A percentile compares a stretch with the other conserved stretches of the same genome.
These are phyloP conservation scores for Hydrochoerus hydrochaeris DNA, from an alignment of 2,113 vertebrate species.

Conservation along the genomic window DNA sequence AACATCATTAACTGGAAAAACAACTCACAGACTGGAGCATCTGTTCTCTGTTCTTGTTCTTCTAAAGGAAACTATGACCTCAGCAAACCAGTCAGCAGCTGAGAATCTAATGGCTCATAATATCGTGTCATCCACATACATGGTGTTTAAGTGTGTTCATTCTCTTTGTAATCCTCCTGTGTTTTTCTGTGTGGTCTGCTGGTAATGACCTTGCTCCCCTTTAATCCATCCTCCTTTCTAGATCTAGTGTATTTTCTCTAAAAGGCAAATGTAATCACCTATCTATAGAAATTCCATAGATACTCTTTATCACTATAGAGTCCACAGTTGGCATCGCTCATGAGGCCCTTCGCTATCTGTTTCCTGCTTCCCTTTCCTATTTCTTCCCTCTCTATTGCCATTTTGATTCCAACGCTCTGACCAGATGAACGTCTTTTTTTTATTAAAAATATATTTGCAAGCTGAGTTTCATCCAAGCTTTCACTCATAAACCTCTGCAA, in stretches of 20 bases:
- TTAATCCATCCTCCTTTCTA: background rate
- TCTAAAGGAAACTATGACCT: background rate
- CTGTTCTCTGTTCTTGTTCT: background rate
- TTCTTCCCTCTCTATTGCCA: background rate
- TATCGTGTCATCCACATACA: background rate
- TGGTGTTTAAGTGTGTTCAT: background rate
- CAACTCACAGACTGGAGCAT: background rate
- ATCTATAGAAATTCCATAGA: background rate
- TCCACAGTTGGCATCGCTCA: background rate
- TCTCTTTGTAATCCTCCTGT: background rate
- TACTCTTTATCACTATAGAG: background rate
- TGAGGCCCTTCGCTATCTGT: background rate
- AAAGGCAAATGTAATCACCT: background rate
- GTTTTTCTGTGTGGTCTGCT: background rate
- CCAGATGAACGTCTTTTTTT: background rate
- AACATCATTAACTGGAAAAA: constrained; percentile 15
- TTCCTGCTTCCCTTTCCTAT: background rate
- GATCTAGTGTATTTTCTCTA: background rate
- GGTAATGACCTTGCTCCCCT: background rate
- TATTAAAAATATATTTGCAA: background rate
- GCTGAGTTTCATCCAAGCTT: background rate
- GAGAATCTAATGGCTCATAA: background rate
- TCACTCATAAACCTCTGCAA: background rate
- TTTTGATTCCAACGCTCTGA: background rate
- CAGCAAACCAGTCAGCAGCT: background rate